These are phyloP conservation scores for Noctilio leporinus DNA, from an alignment of 2,113 vertebrate species.

Conservation along the genomic window DNA sequence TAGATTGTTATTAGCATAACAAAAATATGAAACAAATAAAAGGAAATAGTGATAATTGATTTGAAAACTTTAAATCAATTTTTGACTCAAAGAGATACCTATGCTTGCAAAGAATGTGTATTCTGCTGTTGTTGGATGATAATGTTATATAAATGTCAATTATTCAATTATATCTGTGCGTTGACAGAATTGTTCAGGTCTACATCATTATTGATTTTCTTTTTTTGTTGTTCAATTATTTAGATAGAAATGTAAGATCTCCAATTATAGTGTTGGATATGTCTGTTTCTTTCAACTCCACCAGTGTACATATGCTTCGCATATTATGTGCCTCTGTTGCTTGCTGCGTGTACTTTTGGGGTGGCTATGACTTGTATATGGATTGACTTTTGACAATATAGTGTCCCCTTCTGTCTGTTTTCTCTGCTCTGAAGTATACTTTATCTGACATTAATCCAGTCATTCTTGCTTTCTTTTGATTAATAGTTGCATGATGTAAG, in stretches of 20 bases:
- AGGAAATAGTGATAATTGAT: neutral
- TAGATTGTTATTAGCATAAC: neutral
- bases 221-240: neutral
- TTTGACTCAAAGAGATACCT: neutral
- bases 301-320: neutral
- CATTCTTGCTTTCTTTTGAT: neutral
- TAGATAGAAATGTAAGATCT: neutral
- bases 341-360: neutral
- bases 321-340: neutral
- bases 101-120: neutral
- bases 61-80: neutral
- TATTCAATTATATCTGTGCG: neutral
- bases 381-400: neutral
- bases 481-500: neutral
- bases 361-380: neutral
- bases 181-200: neutral
- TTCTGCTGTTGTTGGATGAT: neutral
- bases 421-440: neutral
- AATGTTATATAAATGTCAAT: neutral
- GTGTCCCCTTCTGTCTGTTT: neutral
- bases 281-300: neutral
- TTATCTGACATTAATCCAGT: neutral
- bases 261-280: neutral
- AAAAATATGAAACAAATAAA: neutral
- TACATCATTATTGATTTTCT: neutral